A percentile compares a stretch with the other conserved stretches of the same genome.
Conservation (phyloP, 2,888 invertebrate species). For the Pogonocherus hispidulus region DNA sequence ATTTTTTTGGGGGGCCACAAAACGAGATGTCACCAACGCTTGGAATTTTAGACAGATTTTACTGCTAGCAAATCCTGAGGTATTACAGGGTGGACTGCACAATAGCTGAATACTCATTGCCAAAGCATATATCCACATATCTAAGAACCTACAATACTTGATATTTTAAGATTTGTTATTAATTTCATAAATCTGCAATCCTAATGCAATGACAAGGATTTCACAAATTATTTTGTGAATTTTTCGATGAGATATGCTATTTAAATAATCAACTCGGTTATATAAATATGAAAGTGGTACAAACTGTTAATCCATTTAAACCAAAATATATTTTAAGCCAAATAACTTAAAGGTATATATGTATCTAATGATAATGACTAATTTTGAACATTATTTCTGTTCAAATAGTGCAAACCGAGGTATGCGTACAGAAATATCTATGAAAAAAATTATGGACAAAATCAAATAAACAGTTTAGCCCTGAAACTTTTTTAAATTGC, state of each 20-base stretch:
- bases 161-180: conserved; percentile 13
- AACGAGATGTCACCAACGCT: conserved; percentile 58
- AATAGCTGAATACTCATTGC: conserved; percentile 7
- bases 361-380: too few species aligned
- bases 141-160: conserved; percentile 35
- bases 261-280: too few species aligned
- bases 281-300: background rate
- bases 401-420: too few species aligned
- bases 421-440: too few species aligned
- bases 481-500: too few species aligned
- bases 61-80: too few species aligned
- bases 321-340: too few species aligned
- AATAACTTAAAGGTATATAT: too few species aligned
- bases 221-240: conserved; percentile 17
- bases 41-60: conserved; percentile 32
- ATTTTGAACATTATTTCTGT: too few species aligned
- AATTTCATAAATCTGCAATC: background rate
- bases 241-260: too few species aligned
- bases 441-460: too few species aligned
- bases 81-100: conserved; percentile 24
- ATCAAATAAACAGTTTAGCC: too few species aligned
- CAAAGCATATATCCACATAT: conserved; percentile 1
- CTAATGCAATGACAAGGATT: background rate
- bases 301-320: background rate
- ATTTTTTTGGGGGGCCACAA: conserved; percentile 53